Base-by-base conservation (phyloP, 2,797 vertebrate genomes). In the Sitta carolinensis region DNA sequence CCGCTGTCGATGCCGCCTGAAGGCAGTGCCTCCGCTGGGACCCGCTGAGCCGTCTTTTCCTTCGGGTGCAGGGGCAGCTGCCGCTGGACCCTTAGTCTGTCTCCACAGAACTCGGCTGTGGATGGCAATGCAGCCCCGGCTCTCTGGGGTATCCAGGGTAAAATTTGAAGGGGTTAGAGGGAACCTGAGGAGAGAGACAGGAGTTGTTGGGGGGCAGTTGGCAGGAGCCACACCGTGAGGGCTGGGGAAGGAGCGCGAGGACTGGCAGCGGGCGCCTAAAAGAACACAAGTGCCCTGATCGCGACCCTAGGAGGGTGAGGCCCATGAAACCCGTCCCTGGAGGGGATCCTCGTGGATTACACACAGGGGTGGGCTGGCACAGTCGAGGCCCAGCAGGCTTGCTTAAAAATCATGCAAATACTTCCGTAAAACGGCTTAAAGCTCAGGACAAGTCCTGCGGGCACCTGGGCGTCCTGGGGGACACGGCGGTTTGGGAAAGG, bases 21-120 rank as follows among this genome's bases (percentile, higher is more conserved):
- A 45, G 57, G 59, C 18, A 11, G 7, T 36, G 48, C 8, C 34
- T 3, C 5, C 0, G 0, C 48, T 7, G 2, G 57, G 48, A 20
- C 57, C 16, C 1, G 6, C 47, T 1, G 7, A 17, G 50, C 21
- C 3, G 1, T 7, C 21, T 40, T 30, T 27, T 25, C 32, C 47
- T 43, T 42, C 2, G 5, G 20, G 18, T 11, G 32, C 5, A 3
- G 19, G 18, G 5, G 4, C 22, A 14, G 12, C 47, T 34, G 43
- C 40, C 32, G 36, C n/a, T 1, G 12, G 43, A 11, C 30, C 26
- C 17, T 16, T 20, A 12, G 18, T 40, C n/a, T 58, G 36, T 36
- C 32, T 17, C 32, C 3, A 23, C 11, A 7, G 57, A 55, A 23
- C 45, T 34, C 3, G 2, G 27, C 34, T 11, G 36, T 6, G 27